Evolutionary conservation across 2,888 invertebrate species (phyloP), one percentile per base, ranked within the genome.

Genomic region (Pocota personata): DNA sequence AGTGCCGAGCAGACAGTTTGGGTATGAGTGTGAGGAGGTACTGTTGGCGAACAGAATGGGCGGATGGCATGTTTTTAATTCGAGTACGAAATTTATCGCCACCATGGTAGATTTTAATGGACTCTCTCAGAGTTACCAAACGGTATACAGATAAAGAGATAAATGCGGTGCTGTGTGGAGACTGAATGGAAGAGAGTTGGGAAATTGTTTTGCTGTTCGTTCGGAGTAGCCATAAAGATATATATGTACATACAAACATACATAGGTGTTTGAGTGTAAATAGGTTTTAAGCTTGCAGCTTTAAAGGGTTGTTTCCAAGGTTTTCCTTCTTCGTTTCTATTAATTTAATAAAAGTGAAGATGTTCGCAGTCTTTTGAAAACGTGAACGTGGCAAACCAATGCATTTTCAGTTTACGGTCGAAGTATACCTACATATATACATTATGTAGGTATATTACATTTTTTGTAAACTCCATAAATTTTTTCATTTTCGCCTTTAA

Each of bases 41-140:
- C 5, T 7, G 24, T 12, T 19, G 43, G 16, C n/a, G 0, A 37
- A 1, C 37, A 37, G n/a, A n/a, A 40, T 24, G 46, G 64, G 32
- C 43, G 69, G 55, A 30, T 69, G 16, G 30, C 30, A 69, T 43
- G 52, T 55, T 30, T 55, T 69, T 55, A 40, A 57, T 69, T 67
- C 66, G 50, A 67, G 24, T 24, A 35, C 40, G 40, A 67, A 55
- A 67, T 67, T 67, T 67, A 67, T 69, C 55, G 57, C 46, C 21
- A 71, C 5, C 46, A 46, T n/a, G 3, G 32, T 71, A 16, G 30
- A 55, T 35, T 58, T 58, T 46, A 71, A 71, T 71, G 71, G 55
- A 46, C 57, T 55, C 14, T 32, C 27, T n/a, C 21, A 37, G 19
- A 24, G 50, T 21, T 27, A 50, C 40, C 40, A 32, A 52, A 57